Base-by-base conservation (phyloP, 2,888 invertebrate species). In the Dione vanillae region DNA sequence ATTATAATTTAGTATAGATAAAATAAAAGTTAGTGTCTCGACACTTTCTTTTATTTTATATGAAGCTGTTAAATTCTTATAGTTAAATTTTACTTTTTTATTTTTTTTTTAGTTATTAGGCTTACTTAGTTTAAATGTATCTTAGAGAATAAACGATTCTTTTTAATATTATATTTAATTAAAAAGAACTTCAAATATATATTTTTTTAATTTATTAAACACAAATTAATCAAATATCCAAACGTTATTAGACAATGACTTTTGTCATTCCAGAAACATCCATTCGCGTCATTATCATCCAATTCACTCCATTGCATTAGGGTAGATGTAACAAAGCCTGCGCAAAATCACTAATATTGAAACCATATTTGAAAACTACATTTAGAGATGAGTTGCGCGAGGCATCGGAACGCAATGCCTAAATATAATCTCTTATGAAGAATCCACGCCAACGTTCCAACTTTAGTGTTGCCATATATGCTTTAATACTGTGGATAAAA, bases 381-480 rank as follows among this genome's bases (percentile, higher is more conserved):
- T 69, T 69, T 64, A 69, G 68, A 69, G 62, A 69, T 69, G 68
- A 64, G 68, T 8, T 68, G 45, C 41, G 45, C n/a, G 35, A 49
- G 41, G 37, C 58, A 67, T 41, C 59, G 61, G 37, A 64, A 40
- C 56, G 67, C 19, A 70, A 52, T 49, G 70, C 66, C 72, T 72
- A 72, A 72, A 72, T 72, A 75, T 75, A 76, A 75, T 75, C 74
- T 75, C 73, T 78, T 74, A 74, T 71, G 71, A 75, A 73, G 80
- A 81, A 82, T 83, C 83, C 52, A 45, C 45, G 54, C 82, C 81
- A 79, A 78, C 78, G 75, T 73, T 77, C 78, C 45, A 78, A 76
- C 62, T 62, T 14, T 64, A 64, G 49, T 64, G 64, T 64, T 51
- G 64, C 64, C 64, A 64, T 19, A 2, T 64, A 51, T 0, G 5